These are phyloP conservation scores for Enteromius radiatus DNA, from an alignment of 2,797 vertebrate genomes.

Conservation along the genomic window DNA sequence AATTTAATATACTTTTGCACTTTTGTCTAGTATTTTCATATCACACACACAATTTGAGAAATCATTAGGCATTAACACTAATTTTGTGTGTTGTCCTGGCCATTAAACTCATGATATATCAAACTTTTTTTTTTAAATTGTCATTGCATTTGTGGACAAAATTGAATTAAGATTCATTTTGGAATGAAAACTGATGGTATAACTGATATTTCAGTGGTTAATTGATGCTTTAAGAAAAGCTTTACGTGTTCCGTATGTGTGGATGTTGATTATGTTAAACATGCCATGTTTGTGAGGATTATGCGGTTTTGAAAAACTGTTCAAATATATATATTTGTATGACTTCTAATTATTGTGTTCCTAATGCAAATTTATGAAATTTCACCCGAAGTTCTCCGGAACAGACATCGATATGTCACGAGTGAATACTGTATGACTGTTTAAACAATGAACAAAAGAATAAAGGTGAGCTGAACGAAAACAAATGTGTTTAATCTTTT, in stretches of 20 bases:
- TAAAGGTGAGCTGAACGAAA: conserved; percentile 48
- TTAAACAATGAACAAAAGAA: conserved; percentile 12
- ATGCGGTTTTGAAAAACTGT: neutral
- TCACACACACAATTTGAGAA: neutral
- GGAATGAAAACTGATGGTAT: neutral
- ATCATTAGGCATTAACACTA: neutral
- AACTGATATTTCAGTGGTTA: conserved; percentile 5
- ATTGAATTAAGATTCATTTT: neutral
- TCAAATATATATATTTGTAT: neutral
- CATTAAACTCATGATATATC: neutral
- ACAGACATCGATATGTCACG: neutral
- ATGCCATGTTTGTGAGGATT: neutral
- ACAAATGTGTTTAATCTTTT: neutral
- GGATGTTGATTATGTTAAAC: neutral
- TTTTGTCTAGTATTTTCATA: neutral
- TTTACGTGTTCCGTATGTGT: neutral
- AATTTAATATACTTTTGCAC: conserved; percentile 11
- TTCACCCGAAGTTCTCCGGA: neutral
- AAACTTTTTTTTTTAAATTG: neutral
- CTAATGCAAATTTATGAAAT: neutral
- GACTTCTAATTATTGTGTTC: neutral
- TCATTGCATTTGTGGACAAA: neutral
- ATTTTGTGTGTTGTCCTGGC: neutral
- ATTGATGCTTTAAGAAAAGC: conserved; percentile 19
- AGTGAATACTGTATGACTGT: neutral